Conservation (phyloP, 2,113 vertebrate species). For the Halichoeres trimaculatus region DNA sequence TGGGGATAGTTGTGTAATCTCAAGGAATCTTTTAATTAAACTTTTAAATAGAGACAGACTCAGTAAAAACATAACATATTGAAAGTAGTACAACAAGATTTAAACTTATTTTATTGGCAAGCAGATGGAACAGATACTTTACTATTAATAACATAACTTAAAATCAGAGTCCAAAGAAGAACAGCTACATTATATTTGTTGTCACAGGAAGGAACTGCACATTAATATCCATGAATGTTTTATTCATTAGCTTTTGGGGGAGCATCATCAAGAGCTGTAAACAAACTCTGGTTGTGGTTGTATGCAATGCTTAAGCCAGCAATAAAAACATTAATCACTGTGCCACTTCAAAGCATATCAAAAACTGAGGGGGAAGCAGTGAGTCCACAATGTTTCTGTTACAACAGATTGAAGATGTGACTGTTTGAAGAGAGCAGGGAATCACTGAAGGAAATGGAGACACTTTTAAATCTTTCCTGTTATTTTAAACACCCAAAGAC, state of each 20-base stretch:
- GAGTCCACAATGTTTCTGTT: neutral
- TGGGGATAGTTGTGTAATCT: conserved; percentile 19
- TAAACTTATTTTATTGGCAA: neutral
- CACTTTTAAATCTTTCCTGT: neutral
- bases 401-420: neutral
- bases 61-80: neutral
- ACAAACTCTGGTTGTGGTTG: neutral
- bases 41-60: conserved; percentile 8
- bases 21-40: conserved; percentile 39
- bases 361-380: too few species aligned
- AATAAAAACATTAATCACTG: neutral
- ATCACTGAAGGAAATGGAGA: neutral
- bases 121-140: neutral
- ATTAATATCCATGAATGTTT: conserved; percentile 4
- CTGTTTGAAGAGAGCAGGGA: neutral
- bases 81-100: neutral
- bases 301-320: neutral
- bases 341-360: neutral
- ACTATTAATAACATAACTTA: neutral
- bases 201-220: neutral
- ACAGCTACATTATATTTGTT: neutral
- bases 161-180: neutral
- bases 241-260: neutral
- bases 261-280: neutral
- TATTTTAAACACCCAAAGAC: too few species aligned